Conservation (phyloP, 1,140 invertebrate species). For the Parapsyche elsis region DNA sequence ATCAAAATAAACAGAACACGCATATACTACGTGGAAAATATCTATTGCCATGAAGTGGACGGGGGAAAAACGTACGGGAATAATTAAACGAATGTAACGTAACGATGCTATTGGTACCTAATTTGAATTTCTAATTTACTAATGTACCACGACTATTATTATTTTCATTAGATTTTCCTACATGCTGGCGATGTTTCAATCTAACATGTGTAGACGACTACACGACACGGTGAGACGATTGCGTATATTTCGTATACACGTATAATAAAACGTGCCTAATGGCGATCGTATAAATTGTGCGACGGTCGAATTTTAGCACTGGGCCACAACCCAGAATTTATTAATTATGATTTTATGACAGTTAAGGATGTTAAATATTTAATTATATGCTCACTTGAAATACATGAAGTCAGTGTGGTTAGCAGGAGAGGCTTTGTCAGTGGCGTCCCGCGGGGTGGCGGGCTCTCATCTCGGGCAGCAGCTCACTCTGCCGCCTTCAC, state of each 20-base stretch:
- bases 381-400: slow-evolving; percentile 53
- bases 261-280: too few relatives aligned
- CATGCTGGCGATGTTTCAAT: background rate
- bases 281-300: too few relatives aligned
- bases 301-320: too few relatives aligned
- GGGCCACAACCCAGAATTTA: too few relatives aligned
- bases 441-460: slow-evolving; percentile 49
- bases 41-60: background rate
- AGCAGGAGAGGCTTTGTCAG: slow-evolving; percentile 45
- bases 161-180: background rate
- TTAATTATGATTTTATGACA: background rate
- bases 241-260: background rate
- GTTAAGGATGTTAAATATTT: background rate
- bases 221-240: background rate
- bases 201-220: background rate
- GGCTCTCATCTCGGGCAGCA: slow-evolving; percentile 51
- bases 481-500: slow-evolving; percentile 41
- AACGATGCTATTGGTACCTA: slow-evolving; percentile 6
- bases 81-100: slow-evolving; percentile 14
- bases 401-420: slow-evolving; percentile 54
- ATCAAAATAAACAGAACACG: background rate
- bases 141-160: slow-evolving; percentile 5
- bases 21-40: background rate
- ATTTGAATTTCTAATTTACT: slow-evolving; percentile 25
- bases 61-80: background rate